Evolutionary conservation across 2,113 vertebrate genomes (phyloP).

Genomic region (Pseudopodoces humilis): DNA sequence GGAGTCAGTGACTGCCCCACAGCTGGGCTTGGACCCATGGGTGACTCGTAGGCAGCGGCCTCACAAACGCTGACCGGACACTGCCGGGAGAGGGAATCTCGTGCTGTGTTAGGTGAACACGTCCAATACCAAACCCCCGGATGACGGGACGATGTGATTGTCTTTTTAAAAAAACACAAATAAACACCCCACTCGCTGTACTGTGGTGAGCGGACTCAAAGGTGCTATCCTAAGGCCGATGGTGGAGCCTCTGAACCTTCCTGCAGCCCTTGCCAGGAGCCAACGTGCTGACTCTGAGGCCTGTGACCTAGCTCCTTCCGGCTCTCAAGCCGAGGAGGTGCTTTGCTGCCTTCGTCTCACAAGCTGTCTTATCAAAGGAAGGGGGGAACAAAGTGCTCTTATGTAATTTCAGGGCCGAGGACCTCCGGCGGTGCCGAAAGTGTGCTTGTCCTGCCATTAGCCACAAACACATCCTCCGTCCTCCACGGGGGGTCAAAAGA

Average conservation of each 20-base stretch:
- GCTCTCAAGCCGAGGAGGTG: neutral
- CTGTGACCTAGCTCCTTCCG: neutral
- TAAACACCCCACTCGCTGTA: neutral
- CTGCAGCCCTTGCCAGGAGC: neutral
- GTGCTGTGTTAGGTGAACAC: neutral
- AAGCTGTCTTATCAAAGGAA: neutral
- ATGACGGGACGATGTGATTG: neutral
- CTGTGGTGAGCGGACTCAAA: neutral
- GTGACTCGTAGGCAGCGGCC: rapidly evolving
- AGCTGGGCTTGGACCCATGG: neutral
- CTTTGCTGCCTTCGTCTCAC: neutral
- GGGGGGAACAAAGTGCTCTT: neutral
- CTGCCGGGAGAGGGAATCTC: rapidly evolving
- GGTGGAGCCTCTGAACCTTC: neutral
- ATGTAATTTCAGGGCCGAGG: conserved; percentile 19
- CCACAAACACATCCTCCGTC: neutral
- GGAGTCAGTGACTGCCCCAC: neutral
- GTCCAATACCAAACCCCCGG: neutral
- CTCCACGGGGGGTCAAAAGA: neutral
- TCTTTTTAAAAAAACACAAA: neutral
- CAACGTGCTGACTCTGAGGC: neutral
- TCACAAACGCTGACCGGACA: neutral
- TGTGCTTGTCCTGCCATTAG: neutral
- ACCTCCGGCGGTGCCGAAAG: neutral
- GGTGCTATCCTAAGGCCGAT: neutral